A percentile compares a stretch with the other conserved stretches of the same genome.
Conservation (phyloP, 2,797 vertebrate species). For the Epinephelus malabaricus region DNA sequence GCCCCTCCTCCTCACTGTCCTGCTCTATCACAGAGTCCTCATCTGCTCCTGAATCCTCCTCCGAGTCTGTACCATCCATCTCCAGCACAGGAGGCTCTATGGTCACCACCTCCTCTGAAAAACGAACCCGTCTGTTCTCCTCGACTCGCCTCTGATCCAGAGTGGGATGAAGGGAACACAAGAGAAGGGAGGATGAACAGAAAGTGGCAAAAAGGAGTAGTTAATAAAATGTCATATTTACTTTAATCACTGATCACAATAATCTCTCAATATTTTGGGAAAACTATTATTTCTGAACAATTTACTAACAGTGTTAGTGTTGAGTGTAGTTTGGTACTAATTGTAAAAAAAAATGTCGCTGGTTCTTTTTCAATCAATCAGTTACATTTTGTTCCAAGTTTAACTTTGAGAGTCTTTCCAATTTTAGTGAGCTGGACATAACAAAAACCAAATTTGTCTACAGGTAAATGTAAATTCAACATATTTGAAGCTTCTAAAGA, state of each 20-base stretch:
- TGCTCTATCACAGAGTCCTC: constrained; percentile 70
- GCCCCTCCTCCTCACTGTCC: constrained; percentile 41
- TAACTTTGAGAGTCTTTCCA: neutral
- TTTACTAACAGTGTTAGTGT: neutral
- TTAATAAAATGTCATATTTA: constrained; percentile 1
- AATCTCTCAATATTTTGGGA: too few relatives aligned
- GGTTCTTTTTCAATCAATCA: neutral
- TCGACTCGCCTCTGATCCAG: constrained; percentile 81
- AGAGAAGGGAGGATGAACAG: neutral
- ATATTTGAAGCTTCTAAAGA: too few relatives aligned
- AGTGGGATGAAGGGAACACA: neutral
- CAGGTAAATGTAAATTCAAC: too few relatives aligned
- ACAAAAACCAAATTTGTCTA: neutral
- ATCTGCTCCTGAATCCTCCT: constrained; percentile 59
- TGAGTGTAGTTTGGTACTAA: neutral
- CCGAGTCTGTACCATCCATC: constrained; percentile 44
- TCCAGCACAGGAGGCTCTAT: constrained; percentile 60
- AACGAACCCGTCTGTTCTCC: constrained; percentile 77
- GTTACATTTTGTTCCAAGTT: neutral
- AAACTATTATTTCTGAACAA: neutral
- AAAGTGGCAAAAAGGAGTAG: neutral
- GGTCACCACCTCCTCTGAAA: constrained; percentile 77
- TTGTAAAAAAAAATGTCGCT: neutral
- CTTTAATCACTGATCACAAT: neutral
- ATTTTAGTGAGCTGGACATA: neutral